Evolutionary conservation across 2,113 vertebrate species (phyloP).

Genomic region (Paraplagusia blochii): DNA sequence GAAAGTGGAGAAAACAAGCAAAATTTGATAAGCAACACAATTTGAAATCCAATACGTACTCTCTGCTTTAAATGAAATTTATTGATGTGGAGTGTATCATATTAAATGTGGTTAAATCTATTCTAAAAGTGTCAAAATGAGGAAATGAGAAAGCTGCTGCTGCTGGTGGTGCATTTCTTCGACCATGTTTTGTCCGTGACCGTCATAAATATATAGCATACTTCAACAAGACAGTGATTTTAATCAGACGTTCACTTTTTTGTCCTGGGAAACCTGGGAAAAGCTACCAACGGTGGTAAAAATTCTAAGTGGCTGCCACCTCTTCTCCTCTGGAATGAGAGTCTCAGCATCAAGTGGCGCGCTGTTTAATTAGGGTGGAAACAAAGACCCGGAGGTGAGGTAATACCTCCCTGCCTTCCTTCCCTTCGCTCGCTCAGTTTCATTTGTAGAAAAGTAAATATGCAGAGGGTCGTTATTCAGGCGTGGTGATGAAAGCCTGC

Average conservation of each 20-base stretch:
- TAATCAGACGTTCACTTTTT: conserved; percentile 50
- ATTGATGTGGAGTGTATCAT: conserved; percentile 49
- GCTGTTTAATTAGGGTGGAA: conserved; percentile 54
- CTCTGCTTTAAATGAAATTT: conserved; percentile 48
- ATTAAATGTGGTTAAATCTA: conserved; percentile 54
- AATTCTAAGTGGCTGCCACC: conserved; percentile 45
- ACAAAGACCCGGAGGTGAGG: conserved; percentile 34
- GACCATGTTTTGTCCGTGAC: conserved; percentile 45
- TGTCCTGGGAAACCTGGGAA: conserved; percentile 40
- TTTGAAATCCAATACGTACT: conserved; percentile 33
- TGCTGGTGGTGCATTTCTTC: too few species aligned
- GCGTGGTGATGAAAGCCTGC: conserved; percentile 40
- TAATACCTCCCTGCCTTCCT: conserved; percentile 1
- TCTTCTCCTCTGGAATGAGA: conserved; percentile 27
- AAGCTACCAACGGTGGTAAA: conserved; percentile 14
- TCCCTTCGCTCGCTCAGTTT: conserved; percentile 19
- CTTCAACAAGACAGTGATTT: conserved; percentile 50
- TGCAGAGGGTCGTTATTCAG: conserved; percentile 56
- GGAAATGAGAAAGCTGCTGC: conserved; percentile 64
- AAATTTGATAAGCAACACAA: conserved; percentile 8
- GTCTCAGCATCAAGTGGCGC: conserved; percentile 37
- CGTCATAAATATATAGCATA: conserved; percentile 70
- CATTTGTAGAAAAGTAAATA: conserved; percentile 62
- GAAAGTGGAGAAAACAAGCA: conserved; percentile 6
- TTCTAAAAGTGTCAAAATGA: conserved; percentile 41